A percentile compares a stretch with the other conserved stretches of the same genome.
phyloP scores from a whole-genome alignment of 2,113 vertebrate species.

The Tetrax tetrax region DNA sequence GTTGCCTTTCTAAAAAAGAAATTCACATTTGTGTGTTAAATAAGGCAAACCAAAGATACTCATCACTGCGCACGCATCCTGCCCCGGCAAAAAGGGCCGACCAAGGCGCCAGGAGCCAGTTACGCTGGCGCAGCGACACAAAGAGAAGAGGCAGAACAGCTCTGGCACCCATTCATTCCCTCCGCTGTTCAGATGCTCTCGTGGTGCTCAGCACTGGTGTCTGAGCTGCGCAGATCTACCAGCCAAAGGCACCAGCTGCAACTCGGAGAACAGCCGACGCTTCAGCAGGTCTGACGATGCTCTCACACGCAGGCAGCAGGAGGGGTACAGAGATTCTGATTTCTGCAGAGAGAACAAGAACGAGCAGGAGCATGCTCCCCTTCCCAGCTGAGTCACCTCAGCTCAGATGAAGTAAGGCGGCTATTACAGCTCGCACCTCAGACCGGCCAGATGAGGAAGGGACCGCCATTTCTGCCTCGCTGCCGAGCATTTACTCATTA shows the following conservation, averaged over 20 bases:
- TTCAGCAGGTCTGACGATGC: not conserved
- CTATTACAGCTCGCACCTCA: not conserved
- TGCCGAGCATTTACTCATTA: not conserved
- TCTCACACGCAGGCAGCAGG: not conserved
- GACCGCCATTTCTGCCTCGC: not conserved
- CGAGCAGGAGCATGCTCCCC: not conserved
- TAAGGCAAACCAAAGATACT: not conserved
- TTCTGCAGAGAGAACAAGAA: not conserved
- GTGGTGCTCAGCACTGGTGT: not conserved
- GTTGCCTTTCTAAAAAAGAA: not conserved
- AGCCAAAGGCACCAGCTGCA: not conserved
- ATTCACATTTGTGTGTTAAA: not conserved
- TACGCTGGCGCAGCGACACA: accelerated
- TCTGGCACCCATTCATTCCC: not conserved
- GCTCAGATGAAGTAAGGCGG: not conserved
- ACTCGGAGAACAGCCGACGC: not conserved
- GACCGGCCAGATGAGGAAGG: not conserved
- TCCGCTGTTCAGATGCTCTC: not conserved
- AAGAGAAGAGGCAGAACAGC: not conserved
- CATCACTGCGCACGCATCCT: not conserved
- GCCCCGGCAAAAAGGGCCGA: not conserved
- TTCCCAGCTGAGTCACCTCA: not conserved
- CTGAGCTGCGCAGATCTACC: not conserved
- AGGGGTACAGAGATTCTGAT: not conserved
- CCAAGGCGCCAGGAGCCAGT: too few species aligned